phyloP scores from a whole-genome alignment of 2,113 vertebrate genomes.

The Alectura lathami region DNA sequence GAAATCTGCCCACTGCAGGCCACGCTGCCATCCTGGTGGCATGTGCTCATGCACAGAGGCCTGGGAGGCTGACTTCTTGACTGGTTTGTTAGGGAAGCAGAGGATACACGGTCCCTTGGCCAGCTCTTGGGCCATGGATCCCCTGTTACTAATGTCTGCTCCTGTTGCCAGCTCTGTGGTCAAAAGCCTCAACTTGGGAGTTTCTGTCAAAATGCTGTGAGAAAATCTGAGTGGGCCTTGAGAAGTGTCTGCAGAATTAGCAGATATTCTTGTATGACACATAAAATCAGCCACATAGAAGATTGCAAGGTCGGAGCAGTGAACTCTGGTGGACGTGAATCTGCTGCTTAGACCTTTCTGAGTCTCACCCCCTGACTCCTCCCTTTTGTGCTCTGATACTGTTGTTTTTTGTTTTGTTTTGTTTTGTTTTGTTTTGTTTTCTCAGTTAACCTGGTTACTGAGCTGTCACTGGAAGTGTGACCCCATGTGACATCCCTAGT shows the following conservation, averaged over 20 bases:
- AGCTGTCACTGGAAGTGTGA: background rate
- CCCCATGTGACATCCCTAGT: background rate
- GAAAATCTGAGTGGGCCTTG: background rate
- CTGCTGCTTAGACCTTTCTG: background rate
- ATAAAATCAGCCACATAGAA: background rate
- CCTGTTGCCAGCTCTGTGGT: background rate
- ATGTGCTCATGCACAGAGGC: background rate
- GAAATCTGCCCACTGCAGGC: rapidly evolving
- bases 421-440: no score
- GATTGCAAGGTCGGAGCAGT: background rate
- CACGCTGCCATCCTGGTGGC: background rate
- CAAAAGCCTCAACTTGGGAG: background rate
- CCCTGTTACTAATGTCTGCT: background rate
- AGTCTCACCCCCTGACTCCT: background rate
- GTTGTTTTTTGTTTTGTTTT: background rate
- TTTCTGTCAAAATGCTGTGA: background rate
- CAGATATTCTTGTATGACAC: background rate
- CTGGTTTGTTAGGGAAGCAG: background rate
- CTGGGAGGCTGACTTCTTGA: background rate
- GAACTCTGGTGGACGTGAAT: background rate
- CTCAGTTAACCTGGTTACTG: background rate
- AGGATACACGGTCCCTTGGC: background rate
- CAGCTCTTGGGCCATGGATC: background rate
- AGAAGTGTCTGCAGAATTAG: background rate
- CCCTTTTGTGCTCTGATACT: background rate